Evolutionary conservation across 2,888 invertebrate species (phyloP).

Genomic region (Drosophila anomelani): DNA sequence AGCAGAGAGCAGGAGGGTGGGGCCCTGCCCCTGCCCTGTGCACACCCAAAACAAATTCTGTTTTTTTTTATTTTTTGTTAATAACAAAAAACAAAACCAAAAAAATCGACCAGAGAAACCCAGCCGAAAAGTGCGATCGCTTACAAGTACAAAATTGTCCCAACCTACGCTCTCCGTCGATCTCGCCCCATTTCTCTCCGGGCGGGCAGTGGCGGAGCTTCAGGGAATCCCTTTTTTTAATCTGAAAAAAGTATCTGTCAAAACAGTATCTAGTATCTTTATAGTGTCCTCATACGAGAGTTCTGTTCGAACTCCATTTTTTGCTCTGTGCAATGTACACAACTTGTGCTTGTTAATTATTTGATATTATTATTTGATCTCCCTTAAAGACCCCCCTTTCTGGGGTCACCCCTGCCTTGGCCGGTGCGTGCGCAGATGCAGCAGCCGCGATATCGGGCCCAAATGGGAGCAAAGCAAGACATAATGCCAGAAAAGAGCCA

Average conservation of each 20-base stretch:
- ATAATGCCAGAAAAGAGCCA: constrained; percentile 58
- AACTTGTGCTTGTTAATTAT: too few species aligned
- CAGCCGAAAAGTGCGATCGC: constrained; percentile 69
- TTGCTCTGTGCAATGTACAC: not conserved
- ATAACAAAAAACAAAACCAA: constrained; percentile 13
- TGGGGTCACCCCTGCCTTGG: not conserved
- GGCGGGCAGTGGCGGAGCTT: not conserved
- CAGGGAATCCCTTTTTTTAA: not conserved
- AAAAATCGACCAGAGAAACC: constrained; percentile 20
- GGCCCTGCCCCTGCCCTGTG: constrained; percentile 23
- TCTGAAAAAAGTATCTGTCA: not conserved
- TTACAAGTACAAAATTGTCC: constrained; percentile 78
- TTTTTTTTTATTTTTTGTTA: not conserved
- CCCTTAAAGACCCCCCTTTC: not conserved
- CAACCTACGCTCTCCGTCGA: constrained; percentile 65
- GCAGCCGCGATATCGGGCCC: constrained; percentile 49
- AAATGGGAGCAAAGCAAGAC: constrained; percentile 79
- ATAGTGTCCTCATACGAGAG: too few species aligned
- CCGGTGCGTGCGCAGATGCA: constrained; percentile 33
- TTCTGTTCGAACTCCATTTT: not conserved
- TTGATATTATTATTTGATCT: not conserved
- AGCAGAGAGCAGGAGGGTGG: constrained; percentile 15
- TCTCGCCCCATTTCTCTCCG: constrained; percentile 22
- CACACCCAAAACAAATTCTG: constrained; percentile 42
- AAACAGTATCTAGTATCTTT: too few species aligned